A percentile compares a stretch with the other conserved stretches of the same genome.
Conservation (phyloP, 2,113 vertebrate species). For the Neolamprologus tretocephalus region DNA sequence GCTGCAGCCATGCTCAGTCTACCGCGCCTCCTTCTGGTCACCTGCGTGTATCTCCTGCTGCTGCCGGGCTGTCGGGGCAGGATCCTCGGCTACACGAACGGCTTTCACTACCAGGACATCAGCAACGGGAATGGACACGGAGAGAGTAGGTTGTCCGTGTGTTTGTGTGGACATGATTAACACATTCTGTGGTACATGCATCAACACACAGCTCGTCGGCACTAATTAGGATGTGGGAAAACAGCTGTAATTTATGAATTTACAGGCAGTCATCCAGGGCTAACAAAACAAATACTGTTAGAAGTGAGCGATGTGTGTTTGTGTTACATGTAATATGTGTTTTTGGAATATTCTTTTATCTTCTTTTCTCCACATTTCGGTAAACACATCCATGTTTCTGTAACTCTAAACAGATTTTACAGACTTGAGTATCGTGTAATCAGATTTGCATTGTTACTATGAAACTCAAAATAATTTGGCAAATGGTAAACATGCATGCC, state of each 20-base stretch:
- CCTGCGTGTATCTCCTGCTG: slow-evolving; percentile 36
- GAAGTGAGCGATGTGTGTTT: neutral
- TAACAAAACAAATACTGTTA: neutral
- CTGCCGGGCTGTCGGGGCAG: slow-evolving; percentile 1
- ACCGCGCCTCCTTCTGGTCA: slow-evolving; percentile 57
- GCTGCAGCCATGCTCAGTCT: slow-evolving; percentile 30
- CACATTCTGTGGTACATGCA: neutral
- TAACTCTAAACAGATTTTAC: neutral
- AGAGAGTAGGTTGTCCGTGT: slow-evolving; percentile 59
- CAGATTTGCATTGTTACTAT: neutral
- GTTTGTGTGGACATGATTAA: neutral
- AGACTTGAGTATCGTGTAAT: neutral
- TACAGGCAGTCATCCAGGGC: neutral
- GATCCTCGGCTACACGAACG: slow-evolving; percentile 73
- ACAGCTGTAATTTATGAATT: neutral
- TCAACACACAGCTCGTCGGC: slow-evolving; percentile 2
- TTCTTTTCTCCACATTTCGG: neutral
- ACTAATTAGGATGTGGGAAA: neutral
- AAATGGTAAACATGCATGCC: neutral
- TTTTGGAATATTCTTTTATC: neutral
- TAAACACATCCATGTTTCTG: neutral
- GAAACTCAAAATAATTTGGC: neutral
- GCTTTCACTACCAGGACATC: slow-evolving; percentile 82
- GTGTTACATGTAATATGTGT: neutral
- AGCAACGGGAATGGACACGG: slow-evolving; percentile 67